Conservation (phyloP, 2,797 vertebrate genomes). For the Dryobates pubescens region DNA sequence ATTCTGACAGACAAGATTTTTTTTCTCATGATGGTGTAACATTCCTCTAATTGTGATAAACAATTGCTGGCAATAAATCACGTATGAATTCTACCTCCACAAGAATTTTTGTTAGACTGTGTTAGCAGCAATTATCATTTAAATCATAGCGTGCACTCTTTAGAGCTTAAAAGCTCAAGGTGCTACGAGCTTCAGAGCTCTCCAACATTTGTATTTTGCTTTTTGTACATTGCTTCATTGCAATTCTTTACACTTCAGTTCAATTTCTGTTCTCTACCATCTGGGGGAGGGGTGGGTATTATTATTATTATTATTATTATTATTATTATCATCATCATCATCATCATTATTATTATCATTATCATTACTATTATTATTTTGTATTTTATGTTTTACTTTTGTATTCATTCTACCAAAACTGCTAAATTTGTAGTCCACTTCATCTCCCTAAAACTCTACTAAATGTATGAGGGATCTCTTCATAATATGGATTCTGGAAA, state of each 20-base stretch:
- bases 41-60: background rate
- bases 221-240: background rate
- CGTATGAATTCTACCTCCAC: background rate
- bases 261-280: background rate
- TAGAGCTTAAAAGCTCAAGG: background rate
- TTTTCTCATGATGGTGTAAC: background rate
- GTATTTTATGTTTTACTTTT: background rate
- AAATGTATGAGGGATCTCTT: background rate
- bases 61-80: background rate
- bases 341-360: no score
- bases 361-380: no score
- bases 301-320: no score
- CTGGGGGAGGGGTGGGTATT: no score
- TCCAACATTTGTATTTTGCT: background rate
- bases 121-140: background rate
- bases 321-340: background rate
- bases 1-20: background rate
- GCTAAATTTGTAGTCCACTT: background rate
- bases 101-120: background rate
- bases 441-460: background rate
- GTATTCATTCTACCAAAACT: background rate
- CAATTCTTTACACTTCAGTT: background rate
- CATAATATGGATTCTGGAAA: background rate
- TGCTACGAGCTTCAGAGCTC: background rate
- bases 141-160: background rate